Evolutionary conservation across 2,113 vertebrate genomes (phyloP).

Genomic region (Hylia prasina): DNA sequence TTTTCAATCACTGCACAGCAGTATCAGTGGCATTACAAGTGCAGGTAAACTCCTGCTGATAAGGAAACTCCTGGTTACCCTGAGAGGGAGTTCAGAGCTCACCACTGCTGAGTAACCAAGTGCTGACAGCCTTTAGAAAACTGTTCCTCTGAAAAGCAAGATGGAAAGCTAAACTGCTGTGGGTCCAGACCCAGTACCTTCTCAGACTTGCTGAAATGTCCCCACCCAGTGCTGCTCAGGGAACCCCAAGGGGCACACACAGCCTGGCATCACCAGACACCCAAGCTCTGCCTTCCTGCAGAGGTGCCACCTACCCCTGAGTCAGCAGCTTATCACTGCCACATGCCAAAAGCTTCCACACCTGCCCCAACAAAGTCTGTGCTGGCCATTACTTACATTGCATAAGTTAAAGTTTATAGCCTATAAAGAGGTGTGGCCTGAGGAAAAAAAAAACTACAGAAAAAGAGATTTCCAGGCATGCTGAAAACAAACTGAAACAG

Average conservation of each 20-base stretch:
- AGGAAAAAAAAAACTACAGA: not conserved
- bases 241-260: accelerated
- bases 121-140: not conserved
- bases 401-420: not conserved
- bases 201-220: not conserved
- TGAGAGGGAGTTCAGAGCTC: not conserved
- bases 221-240: accelerated
- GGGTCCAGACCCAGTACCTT: not conserved
- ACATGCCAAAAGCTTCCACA: not conserved
- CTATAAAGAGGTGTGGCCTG: not conserved
- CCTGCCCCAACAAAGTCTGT: not conserved
- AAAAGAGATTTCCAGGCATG: not conserved
- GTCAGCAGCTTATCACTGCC: not conserved
- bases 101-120: not conserved
- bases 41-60: not conserved
- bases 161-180: not conserved
- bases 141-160: not conserved
- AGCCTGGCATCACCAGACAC: not conserved
- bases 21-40: not conserved
- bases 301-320: not conserved
- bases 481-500: not conserved
- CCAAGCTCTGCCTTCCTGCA: not conserved
- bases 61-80: not conserved
- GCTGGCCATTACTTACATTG: not conserved
- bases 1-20: not conserved